Percentiles rank a stretch among this genome's conserved stretches.
These are phyloP conservation scores for Gobionotothen gibberifrons DNA, from an alignment of 2,797 vertebrate species.

Conservation along the genomic window DNA sequence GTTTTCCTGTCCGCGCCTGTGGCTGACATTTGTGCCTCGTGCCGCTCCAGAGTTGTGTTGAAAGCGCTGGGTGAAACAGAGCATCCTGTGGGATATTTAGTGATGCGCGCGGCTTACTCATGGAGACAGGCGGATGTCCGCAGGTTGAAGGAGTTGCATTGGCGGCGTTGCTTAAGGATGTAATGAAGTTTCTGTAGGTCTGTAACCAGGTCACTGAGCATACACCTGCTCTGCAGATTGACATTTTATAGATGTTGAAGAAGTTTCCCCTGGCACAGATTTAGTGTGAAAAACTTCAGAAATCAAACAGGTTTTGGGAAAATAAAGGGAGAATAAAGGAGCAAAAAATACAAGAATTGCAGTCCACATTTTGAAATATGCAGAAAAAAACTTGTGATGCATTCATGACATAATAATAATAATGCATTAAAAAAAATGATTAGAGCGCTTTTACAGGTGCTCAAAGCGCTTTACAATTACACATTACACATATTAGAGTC, in stretches of 20 bases:
- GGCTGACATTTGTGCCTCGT: slow-evolving; percentile 70
- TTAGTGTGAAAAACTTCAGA: neutral
- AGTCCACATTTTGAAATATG: neutral
- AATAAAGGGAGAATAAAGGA: neutral
- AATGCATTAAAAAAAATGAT: too few species aligned
- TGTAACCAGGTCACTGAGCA: slow-evolving; percentile 79
- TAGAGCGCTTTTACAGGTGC: too few species aligned
- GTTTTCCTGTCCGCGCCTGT: slow-evolving; percentile 35
- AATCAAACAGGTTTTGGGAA: neutral
- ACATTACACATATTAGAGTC: too few species aligned
- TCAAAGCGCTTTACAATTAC: too few species aligned
- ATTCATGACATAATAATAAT: too few species aligned
- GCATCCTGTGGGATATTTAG: slow-evolving; percentile 67
- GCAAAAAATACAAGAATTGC: neutral
- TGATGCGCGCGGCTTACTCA: slow-evolving; percentile 58
- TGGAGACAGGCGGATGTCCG: slow-evolving; percentile 60
- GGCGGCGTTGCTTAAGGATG: slow-evolving; percentile 61
- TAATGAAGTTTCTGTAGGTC: slow-evolving; percentile 67
- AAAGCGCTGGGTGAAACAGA: slow-evolving; percentile 42
- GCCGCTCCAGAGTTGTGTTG: slow-evolving; percentile 41
- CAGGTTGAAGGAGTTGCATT: slow-evolving; percentile 55
- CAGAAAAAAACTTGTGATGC: neutral
- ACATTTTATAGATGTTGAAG: slow-evolving; percentile 64
- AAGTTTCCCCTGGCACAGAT: slow-evolving; percentile 26
- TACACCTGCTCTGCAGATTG: slow-evolving; percentile 67